Conservation (phyloP, 1,140 invertebrate genomes). For the Akabosia matsudoensis region DNA sequence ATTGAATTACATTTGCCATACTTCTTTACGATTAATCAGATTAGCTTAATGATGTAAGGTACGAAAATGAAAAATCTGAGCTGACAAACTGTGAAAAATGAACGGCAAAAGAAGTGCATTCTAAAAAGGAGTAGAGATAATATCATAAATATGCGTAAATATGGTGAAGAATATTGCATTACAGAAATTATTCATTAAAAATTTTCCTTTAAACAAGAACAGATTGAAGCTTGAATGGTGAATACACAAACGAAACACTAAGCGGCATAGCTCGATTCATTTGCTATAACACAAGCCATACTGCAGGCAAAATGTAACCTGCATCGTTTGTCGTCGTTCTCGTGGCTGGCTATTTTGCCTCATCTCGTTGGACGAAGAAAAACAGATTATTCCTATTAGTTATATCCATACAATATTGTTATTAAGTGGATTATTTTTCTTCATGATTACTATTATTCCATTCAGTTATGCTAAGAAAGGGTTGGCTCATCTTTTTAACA, state of each 20-base stretch:
- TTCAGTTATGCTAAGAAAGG: constrained; percentile 25
- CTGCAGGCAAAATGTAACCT: not conserved
- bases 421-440: constrained; percentile 24
- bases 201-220: constrained; percentile 6
- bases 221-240: not conserved
- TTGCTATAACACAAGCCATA: constrained; percentile 3
- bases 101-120: not conserved
- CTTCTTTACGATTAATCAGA: not conserved
- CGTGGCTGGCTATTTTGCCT: not conserved
- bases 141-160: constrained; percentile 3
- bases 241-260: not conserved
- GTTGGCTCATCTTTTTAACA: constrained; percentile 27
- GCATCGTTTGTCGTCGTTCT: not conserved
- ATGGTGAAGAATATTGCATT: not conserved
- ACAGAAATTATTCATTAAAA: constrained; percentile 20
- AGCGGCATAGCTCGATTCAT: too few relatives aligned
- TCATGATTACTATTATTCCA: constrained; percentile 20
- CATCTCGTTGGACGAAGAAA: not conserved
- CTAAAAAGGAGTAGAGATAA: not conserved
- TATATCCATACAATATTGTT: constrained; percentile 22
- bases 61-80: not conserved
- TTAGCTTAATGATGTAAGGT: not conserved
- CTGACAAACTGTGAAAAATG: not conserved
- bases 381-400: constrained; percentile 22
- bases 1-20: not conserved